Evolutionary conservation across 1,140 invertebrate species (phyloP).

Genomic region (Condylostylus longicornis): DNA sequence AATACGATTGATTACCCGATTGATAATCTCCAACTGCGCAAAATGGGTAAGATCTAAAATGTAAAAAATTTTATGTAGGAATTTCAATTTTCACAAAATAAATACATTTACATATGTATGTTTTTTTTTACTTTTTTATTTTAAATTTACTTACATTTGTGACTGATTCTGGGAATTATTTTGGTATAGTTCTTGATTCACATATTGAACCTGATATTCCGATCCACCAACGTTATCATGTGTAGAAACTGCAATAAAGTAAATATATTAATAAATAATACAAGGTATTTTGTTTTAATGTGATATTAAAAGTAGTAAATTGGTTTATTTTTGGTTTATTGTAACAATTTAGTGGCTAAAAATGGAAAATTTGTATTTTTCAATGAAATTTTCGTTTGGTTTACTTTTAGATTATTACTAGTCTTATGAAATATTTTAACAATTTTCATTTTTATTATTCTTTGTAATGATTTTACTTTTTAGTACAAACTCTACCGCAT

Average conservation of each 20-base stretch:
- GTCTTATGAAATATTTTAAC: neutral
- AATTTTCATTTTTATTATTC: too few relatives aligned
- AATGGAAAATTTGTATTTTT: neutral
- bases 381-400: neutral
- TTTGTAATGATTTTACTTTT: too few relatives aligned
- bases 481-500: neutral
- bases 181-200: conserved; percentile 46
- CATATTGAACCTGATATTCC: conserved; percentile 52
- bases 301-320: too few relatives aligned
- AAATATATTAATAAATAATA: conserved; percentile 4
- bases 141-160: conserved; percentile 44
- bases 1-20: conserved; percentile 33
- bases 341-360: neutral
- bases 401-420: neutral
- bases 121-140: conserved; percentile 3
- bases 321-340: conserved; percentile 2
- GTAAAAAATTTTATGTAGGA: too few relatives aligned
- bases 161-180: conserved; percentile 35
- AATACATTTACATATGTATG: conserved; percentile 1
- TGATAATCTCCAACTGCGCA: conserved; percentile 64
- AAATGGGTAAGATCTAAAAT: conserved; percentile 70
- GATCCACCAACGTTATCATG: conserved; percentile 36
- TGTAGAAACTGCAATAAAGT: conserved; percentile 30
- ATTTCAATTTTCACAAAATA: conserved; percentile 2
- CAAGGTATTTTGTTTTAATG: neutral